Conservation (phyloP, 2,888 invertebrate genomes). For the Allolobophora icterica region DNA sequence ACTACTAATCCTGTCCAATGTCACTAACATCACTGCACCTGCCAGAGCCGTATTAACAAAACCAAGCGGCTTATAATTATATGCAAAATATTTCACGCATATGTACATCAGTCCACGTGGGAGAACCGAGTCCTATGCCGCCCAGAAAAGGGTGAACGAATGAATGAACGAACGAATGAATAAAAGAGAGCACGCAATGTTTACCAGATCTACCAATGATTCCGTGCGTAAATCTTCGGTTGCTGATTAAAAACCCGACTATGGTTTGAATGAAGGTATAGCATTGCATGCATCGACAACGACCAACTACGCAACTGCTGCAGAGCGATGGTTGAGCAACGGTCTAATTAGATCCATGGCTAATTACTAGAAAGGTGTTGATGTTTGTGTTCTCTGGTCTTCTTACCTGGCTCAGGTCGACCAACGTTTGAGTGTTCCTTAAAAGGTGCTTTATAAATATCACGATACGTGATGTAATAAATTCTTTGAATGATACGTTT, state of each 20-base stretch:
- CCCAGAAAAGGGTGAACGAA: neutral
- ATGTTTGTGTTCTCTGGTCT: neutral
- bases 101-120: too few species aligned
- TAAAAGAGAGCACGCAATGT: neutral
- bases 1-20: too few species aligned
- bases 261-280: neutral
- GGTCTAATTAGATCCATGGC: too few species aligned
- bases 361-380: neutral
- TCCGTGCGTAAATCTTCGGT: neutral
- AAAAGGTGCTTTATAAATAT: neutral
- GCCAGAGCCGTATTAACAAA: too few species aligned
- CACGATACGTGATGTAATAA: neutral
- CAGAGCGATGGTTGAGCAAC: too few species aligned
- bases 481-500: neutral
- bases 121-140: too few species aligned
- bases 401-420: neutral
- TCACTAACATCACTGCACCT: too few species aligned
- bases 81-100: too few species aligned
- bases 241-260: neutral
- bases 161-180: neutral
- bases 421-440: neutral
- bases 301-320: neutral
- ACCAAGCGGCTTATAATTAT: too few species aligned
- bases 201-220: neutral
- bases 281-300: neutral